phyloP scores from a whole-genome alignment of 1,140 invertebrate genomes.

The Octopus bimaculoides region DNA sequence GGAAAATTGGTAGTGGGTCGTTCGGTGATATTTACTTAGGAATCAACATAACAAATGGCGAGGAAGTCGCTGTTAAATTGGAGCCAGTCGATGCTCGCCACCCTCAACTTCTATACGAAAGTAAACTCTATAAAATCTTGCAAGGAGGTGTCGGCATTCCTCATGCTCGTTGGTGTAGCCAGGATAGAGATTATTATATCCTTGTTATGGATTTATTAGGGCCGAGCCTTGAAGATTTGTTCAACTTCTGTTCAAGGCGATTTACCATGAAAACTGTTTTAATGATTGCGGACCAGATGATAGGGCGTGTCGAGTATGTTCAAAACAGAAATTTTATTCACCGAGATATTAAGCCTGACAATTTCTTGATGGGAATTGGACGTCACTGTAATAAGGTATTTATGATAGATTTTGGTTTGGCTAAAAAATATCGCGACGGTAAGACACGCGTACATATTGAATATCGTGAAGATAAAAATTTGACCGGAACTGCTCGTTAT shows the following conservation, averaged over 20 bases:
- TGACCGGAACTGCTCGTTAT: conserved; percentile 94
- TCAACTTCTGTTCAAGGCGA: conserved; percentile 56
- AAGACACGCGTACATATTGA: conserved; percentile 83
- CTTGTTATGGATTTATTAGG: conserved; percentile 58
- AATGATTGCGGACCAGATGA: conserved; percentile 58
- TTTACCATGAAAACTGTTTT: conserved; percentile 58
- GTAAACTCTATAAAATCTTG: conserved; percentile 81
- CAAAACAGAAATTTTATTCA: conserved; percentile 87
- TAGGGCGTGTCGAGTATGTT: conserved; percentile 91
- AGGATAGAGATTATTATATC: conserved; percentile 69
- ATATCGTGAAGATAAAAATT: conserved; percentile 95
- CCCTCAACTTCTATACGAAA: conserved; percentile 94
- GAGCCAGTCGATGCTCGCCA: conserved; percentile 90
- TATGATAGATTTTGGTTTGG: conserved; percentile 95
- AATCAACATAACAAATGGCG: conserved; percentile 64
- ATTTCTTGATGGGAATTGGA: conserved; percentile 80
- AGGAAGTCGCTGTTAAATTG: conserved; percentile 95
- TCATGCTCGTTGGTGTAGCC: conserved; percentile 94
- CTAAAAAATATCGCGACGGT: conserved; percentile 91
- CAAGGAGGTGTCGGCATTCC: conserved; percentile 90
- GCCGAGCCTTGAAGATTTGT: conserved; percentile 57
- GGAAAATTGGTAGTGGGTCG: conserved; percentile 58
- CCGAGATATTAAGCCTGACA: conserved; percentile 59
- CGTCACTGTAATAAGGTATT: conserved; percentile 93
- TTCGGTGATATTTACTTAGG: conserved; percentile 59